Conservation (phyloP, 1,140 invertebrate genomes). For the Pseudomyrmex dendroicus region DNA sequence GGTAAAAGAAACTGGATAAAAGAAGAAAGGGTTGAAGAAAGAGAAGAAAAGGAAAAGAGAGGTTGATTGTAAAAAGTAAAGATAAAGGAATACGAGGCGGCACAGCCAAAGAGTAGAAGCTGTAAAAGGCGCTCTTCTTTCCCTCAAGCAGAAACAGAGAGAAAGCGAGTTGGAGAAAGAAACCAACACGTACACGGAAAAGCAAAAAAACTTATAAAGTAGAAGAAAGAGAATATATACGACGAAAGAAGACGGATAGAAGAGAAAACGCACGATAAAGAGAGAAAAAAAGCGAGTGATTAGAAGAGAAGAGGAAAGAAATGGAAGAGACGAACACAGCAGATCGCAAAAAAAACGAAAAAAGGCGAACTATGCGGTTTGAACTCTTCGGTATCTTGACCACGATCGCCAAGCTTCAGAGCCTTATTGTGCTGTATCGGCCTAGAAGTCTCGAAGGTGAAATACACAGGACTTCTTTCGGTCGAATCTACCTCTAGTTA, state of each 20-base stretch:
- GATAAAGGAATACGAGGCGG: slow-evolving; percentile 77
- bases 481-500: slow-evolving; percentile 75
- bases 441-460: slow-evolving; percentile 60
- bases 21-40: slow-evolving; percentile 2
- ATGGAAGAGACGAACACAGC: slow-evolving; percentile 46
- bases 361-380: slow-evolving; percentile 40
- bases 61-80: slow-evolving; percentile 75
- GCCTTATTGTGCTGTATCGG: slow-evolving; percentile 77
- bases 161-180: slow-evolving; percentile 50
- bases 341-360: slow-evolving; percentile 45
- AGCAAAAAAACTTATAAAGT: slow-evolving; percentile 58
- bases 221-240: slow-evolving; percentile 26
- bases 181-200: slow-evolving; percentile 65
- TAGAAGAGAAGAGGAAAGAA: slow-evolving; percentile 38
- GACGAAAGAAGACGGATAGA: neutral
- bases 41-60: slow-evolving; percentile 45
- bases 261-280: slow-evolving; percentile 12
- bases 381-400: slow-evolving; percentile 69
- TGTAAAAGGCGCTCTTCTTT: slow-evolving; percentile 69
- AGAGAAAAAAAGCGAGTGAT: slow-evolving; percentile 32
- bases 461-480: slow-evolving; percentile 64
- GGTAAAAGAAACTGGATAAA: neutral
- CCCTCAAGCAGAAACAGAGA: slow-evolving; percentile 57
- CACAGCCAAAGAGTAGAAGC: slow-evolving; percentile 76
- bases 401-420: slow-evolving; percentile 73